These are phyloP conservation scores for Capreolus pygargus DNA, from an alignment of 2,113 vertebrate species.

Conservation along the genomic window DNA sequence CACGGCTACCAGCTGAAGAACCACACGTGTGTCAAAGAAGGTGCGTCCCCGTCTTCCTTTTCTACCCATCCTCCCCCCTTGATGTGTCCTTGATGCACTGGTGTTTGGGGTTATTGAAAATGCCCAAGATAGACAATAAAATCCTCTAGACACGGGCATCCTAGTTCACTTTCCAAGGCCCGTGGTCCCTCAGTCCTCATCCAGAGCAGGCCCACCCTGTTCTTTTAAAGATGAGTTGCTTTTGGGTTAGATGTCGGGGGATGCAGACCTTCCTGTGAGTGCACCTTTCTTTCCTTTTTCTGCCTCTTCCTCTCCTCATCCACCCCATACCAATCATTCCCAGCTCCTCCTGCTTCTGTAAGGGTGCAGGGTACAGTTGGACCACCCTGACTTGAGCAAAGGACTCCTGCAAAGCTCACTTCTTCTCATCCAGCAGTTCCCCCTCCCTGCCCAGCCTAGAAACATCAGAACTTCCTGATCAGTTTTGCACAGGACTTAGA, in stretches of 20 bases:
- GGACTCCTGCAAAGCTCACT: background rate
- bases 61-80: background rate
- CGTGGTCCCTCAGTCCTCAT: background rate
- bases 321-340: background rate
- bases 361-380: background rate
- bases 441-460: fast-evolving
- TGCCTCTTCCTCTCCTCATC: background rate
- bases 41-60: constrained; percentile 72
- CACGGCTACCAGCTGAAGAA: constrained; percentile 86
- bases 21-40: constrained; percentile 88
- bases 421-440: fast-evolving
- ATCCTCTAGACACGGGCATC: no score
- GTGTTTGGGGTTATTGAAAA: background rate
- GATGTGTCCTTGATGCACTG: background rate
- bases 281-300: background rate
- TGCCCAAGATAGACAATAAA: background rate
- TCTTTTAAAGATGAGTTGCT: background rate
- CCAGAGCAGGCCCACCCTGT: background rate
- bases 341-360: background rate
- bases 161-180: background rate
- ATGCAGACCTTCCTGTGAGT: background rate
- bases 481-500: fast-evolving
- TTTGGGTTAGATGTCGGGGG: background rate
- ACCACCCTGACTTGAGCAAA: background rate
- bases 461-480: background rate